Evolutionary conservation across 2,888 invertebrate species (phyloP).

Genomic region (Diadromus collaris): DNA sequence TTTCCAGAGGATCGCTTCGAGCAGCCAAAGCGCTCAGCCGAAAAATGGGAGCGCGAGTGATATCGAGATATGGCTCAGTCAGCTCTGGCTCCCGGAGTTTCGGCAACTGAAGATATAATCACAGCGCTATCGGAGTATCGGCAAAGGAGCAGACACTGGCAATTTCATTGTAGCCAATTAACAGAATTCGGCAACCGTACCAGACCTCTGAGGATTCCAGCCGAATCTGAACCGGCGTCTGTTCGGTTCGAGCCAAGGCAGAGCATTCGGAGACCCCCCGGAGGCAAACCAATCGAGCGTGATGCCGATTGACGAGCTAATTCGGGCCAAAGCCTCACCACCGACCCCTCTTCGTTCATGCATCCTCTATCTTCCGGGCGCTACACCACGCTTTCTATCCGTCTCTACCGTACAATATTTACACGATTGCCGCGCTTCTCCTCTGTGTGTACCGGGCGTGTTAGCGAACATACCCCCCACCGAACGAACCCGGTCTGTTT

Average conservation of each 20-base stretch:
- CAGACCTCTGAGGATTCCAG: constrained; percentile 20
- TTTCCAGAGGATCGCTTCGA: background rate
- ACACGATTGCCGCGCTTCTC: constrained; percentile 22
- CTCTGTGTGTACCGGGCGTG: constrained; percentile 25
- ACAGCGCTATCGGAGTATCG: background rate
- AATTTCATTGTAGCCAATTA: constrained; percentile 29
- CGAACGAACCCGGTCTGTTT: constrained; percentile 45
- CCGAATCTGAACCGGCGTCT: constrained; percentile 11
- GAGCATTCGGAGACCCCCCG: constrained; percentile 33
- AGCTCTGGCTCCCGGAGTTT: background rate
- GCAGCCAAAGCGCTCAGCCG: background rate
- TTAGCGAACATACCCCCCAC: constrained; percentile 31
- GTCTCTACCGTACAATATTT: constrained; percentile 32
- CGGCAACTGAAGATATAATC: background rate
- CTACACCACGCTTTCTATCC: constrained; percentile 6
- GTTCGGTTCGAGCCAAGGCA: constrained; percentile 1
- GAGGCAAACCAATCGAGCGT: constrained; percentile 49
- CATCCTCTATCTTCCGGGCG: constrained; percentile 27
- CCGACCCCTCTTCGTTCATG: constrained; percentile 18
- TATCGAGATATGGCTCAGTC: background rate
- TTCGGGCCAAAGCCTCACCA: constrained; percentile 36
- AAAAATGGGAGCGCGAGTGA: background rate
- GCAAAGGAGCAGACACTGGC: constrained; percentile 3
- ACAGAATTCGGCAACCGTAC: constrained; percentile 30
- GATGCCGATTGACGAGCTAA: constrained; percentile 48